Base-by-base conservation (phyloP, 2,113 vertebrate genomes). In the Colistium nudipinnis region DNA sequence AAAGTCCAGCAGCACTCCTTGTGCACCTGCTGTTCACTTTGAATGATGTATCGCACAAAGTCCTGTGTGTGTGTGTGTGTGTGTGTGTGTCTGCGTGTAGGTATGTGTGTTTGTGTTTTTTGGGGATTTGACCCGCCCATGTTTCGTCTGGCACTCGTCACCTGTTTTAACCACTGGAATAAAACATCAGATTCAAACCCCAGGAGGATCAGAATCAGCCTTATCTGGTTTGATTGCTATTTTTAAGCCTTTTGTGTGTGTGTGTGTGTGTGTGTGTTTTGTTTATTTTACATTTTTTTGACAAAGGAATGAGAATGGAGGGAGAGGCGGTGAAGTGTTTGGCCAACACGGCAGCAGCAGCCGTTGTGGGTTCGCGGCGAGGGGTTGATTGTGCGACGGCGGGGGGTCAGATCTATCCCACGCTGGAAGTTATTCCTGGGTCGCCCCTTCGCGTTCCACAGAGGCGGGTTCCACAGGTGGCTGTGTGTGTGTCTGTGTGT, bases 401-500 rank as follows among this genome's bases (percentile, higher is more conserved):
- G 20, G 14, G 17, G 8, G 24, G 38, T 11, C 5, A 53, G 38
- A 67, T 61, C 31, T 56, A 77, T 89, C 87, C 87, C 82, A 90
- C 68, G 45, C 71, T 80, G 53, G 13, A 80, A 78, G 84, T 87
- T 84, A 90, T 91, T 89, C 81, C 81, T 89, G 86, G 83, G 78
- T 80, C 80, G 64, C 76, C 73, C 68, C 68, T 77, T 49, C 27
- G 63, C 57, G 74, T 86, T 83, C 81, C 80, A 76, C 33, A 63
- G 55, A 57, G 74, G 39, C 70, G 49, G 33, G 56, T 79, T 82
- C 83, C 87, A 87, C 89, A 88, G 83, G 86, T 89, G 90, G 86
- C 67, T 68, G 75, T 84, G 3, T 25, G 56, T 65, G 10, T 25
- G 30, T 27, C 4, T 62, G 48, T 25, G 51, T 36, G 59, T 65